These are phyloP conservation scores for Rhinoraja longicauda DNA, from an alignment of 2,797 vertebrate species.

Conservation along the genomic window DNA sequence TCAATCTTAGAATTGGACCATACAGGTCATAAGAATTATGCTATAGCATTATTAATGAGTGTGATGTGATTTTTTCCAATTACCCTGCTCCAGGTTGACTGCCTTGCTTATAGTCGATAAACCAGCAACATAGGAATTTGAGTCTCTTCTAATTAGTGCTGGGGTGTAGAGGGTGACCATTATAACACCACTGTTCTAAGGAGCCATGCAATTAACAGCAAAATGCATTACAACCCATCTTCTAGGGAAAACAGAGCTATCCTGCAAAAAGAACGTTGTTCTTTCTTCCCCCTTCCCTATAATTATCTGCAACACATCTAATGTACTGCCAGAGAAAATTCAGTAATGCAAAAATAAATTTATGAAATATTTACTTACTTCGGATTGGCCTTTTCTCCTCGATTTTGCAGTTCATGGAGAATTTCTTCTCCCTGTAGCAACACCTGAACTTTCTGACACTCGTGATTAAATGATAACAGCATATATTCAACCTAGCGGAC, in stretches of 20 bases:
- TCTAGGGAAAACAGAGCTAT: neutral
- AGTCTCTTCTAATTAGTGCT: too few relatives aligned
- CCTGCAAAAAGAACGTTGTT: neutral
- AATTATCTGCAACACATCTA: neutral
- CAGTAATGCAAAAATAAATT: neutral
- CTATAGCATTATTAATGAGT: too few relatives aligned
- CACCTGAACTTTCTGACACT: conserved; percentile 77
- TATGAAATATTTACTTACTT: conserved; percentile 70
- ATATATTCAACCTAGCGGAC: conserved; percentile 88
- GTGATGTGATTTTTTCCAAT: too few relatives aligned
- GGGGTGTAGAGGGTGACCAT: too few relatives aligned
- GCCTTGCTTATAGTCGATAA: too few relatives aligned
- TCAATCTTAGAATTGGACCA: too few relatives aligned
- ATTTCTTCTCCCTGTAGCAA: conserved; percentile 71
- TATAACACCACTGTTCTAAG: neutral
- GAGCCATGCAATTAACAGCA: neutral
- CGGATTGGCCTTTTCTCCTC: conserved; percentile 86
- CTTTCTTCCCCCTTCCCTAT: neutral
- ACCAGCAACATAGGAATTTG: too few relatives aligned
- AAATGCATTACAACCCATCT: neutral
- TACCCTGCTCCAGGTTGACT: too few relatives aligned
- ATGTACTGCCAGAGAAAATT: neutral
- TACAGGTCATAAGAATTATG: too few relatives aligned
- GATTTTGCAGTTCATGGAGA: conserved; percentile 82
- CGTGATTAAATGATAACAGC: conserved; percentile 82